Evolutionary conservation across 2,888 invertebrate genomes (phyloP).

Genomic region (Pyrochroa serraticornis): DNA sequence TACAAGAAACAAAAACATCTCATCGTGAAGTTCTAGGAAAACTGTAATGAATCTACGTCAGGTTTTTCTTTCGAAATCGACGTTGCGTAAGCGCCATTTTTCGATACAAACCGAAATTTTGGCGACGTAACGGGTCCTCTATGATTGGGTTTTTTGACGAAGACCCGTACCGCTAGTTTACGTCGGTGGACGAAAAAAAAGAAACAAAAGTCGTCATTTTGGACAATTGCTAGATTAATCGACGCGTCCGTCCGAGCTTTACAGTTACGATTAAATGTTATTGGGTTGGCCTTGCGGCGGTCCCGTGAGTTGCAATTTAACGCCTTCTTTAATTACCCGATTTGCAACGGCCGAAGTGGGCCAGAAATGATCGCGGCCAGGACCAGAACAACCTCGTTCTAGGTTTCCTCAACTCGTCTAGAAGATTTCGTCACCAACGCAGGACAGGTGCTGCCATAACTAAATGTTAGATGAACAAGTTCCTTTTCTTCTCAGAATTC

Average conservation of each 20-base stretch:
- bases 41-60: no score
- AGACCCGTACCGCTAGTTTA: slow-evolving; percentile 19
- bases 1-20: background rate
- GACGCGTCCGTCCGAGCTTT: slow-evolving; percentile 12
- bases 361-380: background rate
- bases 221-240: slow-evolving; percentile 15
- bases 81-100: background rate
- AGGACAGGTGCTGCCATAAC: no score
- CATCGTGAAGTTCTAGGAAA: background rate
- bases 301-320: slow-evolving; percentile 19
- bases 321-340: slow-evolving; percentile 1
- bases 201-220: slow-evolving; percentile 11
- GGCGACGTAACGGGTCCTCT: slow-evolving; percentile 5
- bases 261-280: slow-evolving; percentile 24
- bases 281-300: slow-evolving; percentile 24
- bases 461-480: no score
- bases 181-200: slow-evolving; percentile 12
- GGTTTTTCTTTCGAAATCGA: no score
- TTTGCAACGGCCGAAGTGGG: background rate
- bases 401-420: no score
- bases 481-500: no score
- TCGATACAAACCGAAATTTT: slow-evolving; percentile 10
- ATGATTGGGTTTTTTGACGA: background rate
- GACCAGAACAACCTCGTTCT: no score
- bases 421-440: no score